phyloP scores from a whole-genome alignment of 2,113 vertebrate genomes.

The Grammomys surdaster region DNA sequence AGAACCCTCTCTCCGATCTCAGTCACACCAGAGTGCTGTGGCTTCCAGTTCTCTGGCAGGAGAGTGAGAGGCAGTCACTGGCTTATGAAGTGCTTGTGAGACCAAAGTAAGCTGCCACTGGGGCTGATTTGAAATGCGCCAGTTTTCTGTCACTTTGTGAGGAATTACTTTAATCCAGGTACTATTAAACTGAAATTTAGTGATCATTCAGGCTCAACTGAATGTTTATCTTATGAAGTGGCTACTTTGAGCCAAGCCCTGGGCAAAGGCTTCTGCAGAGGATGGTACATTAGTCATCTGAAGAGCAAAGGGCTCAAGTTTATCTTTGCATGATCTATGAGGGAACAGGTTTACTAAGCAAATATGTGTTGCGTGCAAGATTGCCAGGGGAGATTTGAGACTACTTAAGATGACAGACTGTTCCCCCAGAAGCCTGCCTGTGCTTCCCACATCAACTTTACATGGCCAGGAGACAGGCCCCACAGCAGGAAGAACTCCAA shows the following conservation, averaged over 20 bases:
- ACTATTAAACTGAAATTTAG: slow-evolving; percentile 49
- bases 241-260: not conserved
- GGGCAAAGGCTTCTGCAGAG: not conserved
- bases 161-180: slow-evolving; percentile 14
- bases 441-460: not conserved
- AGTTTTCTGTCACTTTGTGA: not conserved
- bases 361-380: not conserved
- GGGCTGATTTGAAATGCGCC: not conserved
- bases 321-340: slow-evolving; percentile 60
- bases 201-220: slow-evolving; percentile 40
- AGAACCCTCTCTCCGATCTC: not conserved
- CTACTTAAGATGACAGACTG: slow-evolving; percentile 25
- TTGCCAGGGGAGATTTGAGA: slow-evolving; percentile 42
- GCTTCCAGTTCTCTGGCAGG: not conserved
- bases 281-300: slow-evolving; percentile 48
- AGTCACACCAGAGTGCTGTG: not conserved
- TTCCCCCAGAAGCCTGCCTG: not conserved
- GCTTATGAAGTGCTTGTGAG: not conserved
- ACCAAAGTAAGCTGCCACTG: not conserved
- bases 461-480: not conserved
- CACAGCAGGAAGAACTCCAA: not conserved
- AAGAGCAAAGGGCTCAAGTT: slow-evolving; percentile 57
- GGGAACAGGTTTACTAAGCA: slow-evolving; percentile 44
- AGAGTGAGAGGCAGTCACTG: slow-evolving; percentile 20
- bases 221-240: slow-evolving; percentile 73